These are phyloP conservation scores for Himantopus leucocephalus DNA, from an alignment of 2,113 vertebrate genomes.

Conservation along the genomic window DNA sequence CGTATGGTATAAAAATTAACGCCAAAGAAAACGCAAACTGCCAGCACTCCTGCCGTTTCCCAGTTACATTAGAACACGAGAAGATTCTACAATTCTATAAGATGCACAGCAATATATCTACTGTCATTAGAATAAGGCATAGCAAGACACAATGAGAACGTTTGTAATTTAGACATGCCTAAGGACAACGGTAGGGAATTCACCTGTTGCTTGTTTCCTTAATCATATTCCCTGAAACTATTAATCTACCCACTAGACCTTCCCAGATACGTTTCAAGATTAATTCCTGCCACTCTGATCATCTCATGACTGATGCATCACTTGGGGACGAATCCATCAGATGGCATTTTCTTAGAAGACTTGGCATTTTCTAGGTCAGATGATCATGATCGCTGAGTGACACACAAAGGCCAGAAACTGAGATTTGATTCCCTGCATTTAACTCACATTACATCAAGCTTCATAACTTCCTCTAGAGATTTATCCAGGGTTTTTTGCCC, in stretches of 20 bases:
- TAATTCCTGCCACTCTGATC: not conserved
- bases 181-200: not conserved
- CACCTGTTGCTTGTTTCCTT: not conserved
- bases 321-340: not conserved
- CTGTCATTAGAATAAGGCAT: not conserved
- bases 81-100: not conserved
- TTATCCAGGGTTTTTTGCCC: not conserved
- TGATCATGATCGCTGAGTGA: not conserved
- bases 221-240: not conserved
- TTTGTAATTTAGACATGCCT: not conserved
- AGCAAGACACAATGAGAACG: not conserved
- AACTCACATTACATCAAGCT: not conserved
- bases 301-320: not conserved
- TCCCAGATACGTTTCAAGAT: not conserved
- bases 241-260: not conserved
- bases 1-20: not conserved
- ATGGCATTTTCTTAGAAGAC: not conserved
- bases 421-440: not conserved
- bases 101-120: not conserved
- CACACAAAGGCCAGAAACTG: not conserved
- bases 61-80: not conserved
- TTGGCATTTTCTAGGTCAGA: not conserved
- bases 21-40: not conserved
- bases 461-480: not conserved
- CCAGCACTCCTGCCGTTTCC: not conserved